Base-by-base conservation (phyloP, 2,888 invertebrate genomes). In the Nasonovia ribisnigri region DNA sequence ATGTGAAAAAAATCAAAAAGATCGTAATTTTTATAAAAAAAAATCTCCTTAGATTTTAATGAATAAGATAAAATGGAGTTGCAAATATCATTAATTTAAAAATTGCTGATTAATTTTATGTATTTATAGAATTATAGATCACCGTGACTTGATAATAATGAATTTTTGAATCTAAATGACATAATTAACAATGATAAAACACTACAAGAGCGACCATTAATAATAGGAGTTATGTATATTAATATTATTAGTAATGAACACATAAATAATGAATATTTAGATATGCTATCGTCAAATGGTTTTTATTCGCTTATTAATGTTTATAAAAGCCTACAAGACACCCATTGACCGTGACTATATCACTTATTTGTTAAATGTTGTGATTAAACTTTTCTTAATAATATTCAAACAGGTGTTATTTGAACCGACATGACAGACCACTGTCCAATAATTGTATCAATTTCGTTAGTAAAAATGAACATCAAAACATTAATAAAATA, bases 201-300 rank as follows among this genome's bases (percentile, higher is more conserved):
- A 5, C 60, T 89, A 60, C 10, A 43, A 20, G 57, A 89, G 26
- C 0, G 24, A 20, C 54, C 88, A 36, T n/a, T 88, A 20, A 88
- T 36, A 24, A 88, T 89, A 46, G 16, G n/a, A 88, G 43, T 54
- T 54, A 54, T 54, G 6, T 54, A 57, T 24, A 88, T 54, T 84
- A 51, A 88, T 51, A 51, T 51, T n/a, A 88, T 88, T 88, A 36
- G 36, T 51, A 88, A 48, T 51, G 88, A 54, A 54, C 6, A 42
- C 36, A 26, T 88, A 88, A 42, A 89, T 24, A 89, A 89, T 57
- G 57, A 60, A 60, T 89, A 89, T 89, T 57, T 57, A 89, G 89
- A 60, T 57, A 57, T 57, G 42, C 42, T 89, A 60, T 89, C 57
- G 2, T 89, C 24, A 89, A 42, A 89, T 89, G 43, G 43, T 11